These are phyloP conservation scores for Acropternis orthonyx DNA, from an alignment of 2,797 vertebrate genomes.

Conservation along the genomic window DNA sequence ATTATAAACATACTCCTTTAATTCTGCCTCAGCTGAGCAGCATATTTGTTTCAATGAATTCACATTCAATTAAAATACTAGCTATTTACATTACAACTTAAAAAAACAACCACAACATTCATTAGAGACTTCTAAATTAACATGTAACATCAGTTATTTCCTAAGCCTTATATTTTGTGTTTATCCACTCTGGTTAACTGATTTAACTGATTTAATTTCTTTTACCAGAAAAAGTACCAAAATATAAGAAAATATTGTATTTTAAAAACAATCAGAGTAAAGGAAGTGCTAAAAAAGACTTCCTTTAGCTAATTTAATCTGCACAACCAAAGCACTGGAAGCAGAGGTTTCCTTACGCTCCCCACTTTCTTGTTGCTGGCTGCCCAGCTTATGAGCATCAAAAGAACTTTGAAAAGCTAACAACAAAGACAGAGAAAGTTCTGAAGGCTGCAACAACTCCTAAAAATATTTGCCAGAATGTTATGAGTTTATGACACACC, in stretches of 20 bases:
- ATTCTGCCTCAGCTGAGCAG: not conserved
- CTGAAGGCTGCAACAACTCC: not conserved
- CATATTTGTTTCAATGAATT: not conserved
- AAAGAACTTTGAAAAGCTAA: not conserved
- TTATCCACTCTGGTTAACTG: not conserved
- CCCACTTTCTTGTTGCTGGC: not conserved
- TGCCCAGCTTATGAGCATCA: not conserved
- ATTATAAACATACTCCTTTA: not conserved
- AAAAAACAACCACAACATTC: not conserved
- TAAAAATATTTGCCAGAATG: not conserved
- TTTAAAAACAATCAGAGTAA: not conserved
- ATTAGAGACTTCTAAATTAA: not conserved
- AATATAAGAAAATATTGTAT: not conserved
- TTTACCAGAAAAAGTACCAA: not conserved
- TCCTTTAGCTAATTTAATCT: not conserved
- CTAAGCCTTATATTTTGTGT: not conserved
- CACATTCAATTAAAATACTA: not conserved
- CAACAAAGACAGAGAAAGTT: not conserved
- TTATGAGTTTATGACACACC: not conserved
- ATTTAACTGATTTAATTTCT: no score
- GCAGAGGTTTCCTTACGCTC: not conserved
- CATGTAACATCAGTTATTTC: not conserved
- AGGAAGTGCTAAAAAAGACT: not conserved
- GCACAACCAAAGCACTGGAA: not conserved
- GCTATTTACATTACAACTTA: not conserved